A percentile compares a stretch with the other conserved stretches of the same genome.
These are phyloP conservation scores for Tridacna gigas DNA, from an alignment of 2,888 invertebrate genomes.

Conservation along the genomic window DNA sequence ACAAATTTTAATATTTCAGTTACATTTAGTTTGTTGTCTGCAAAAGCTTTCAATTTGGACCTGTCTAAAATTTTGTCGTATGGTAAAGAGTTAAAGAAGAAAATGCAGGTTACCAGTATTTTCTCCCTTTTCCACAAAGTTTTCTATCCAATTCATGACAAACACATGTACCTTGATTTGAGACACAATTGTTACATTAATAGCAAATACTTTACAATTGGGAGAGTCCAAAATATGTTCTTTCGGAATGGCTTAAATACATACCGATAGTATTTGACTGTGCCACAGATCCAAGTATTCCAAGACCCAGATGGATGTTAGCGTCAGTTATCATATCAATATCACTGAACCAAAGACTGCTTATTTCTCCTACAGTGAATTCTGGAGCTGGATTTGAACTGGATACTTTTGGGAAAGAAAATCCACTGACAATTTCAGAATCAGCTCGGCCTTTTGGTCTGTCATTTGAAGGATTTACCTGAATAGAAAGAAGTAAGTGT, in stretches of 20 bases:
- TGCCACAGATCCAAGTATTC: background rate
- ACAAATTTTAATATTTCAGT: no score
- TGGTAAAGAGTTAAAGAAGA: no score
- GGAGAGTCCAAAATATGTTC: no score
- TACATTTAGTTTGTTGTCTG: no score
- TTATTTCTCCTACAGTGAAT: background rate
- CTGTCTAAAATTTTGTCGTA: no score
- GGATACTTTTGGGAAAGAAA: slow-evolving; percentile 10
- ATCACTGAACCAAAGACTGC: slow-evolving; percentile 1
- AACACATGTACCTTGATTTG: no score
- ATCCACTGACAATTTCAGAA: background rate
- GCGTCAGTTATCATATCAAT: background rate
- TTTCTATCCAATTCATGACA: no score
- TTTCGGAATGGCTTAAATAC: background rate
- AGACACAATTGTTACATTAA: no score
- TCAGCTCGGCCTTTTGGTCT: background rate
- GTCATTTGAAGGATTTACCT: background rate
- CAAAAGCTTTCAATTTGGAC: no score
- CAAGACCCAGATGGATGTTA: background rate
- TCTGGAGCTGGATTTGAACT: background rate
- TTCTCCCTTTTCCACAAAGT: no score
- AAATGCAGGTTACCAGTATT: no score
- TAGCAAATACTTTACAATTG: no score
- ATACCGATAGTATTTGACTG: background rate
- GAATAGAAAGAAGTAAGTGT: background rate